Base-by-base conservation (phyloP, 2,888 invertebrate genomes). In the Malachius bipustulatus region DNA sequence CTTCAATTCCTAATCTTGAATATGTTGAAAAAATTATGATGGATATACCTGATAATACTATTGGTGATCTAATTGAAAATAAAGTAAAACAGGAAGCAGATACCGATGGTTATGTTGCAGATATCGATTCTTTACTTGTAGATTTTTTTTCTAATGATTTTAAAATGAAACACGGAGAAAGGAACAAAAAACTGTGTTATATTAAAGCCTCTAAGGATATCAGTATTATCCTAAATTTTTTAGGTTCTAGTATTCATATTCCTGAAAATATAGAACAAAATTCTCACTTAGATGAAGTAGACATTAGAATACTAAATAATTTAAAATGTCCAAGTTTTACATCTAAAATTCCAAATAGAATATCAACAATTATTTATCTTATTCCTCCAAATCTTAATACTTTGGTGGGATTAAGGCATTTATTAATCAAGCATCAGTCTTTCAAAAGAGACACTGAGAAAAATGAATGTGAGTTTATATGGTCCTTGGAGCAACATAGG, bases 311-410 rank as follows among this genome's bases (percentile, higher is more conserved):
- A 31, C 39, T 54, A 24, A 40, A 30, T 14, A 35, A 31, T 24
- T 29, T 48, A 8, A 16, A 37, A 4, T 35, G 28, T 19, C 11
- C 24, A 13, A 11, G 26, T 4, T 14, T 14, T 9, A 15, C 16
- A 11, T 4, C 11, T 16, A 4, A 9, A n/a, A 29, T 16, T 15
- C 3, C 11, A 12, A 12, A 13, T n/a, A 14, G 16, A 9, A 16
- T n/a, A 32, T 15, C 30, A 6, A 13, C 14, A n/a, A 30, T 41
- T 6, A 36, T 27, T n/a, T 19, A 28, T 3, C 32, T 44, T n/a
- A 14, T 53, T 14, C 49, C 52, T 12, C 50, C 51, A 4, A 50
- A 49, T 37, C 33, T 47, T 14, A 46, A 47, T 27, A 46, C 47
- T 6, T 14, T 50, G 6, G 36, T 48, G 4, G 51, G 50, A 4